Conservation (phyloP, 2,888 invertebrate genomes). For the Herminia tarsipennalis region DNA sequence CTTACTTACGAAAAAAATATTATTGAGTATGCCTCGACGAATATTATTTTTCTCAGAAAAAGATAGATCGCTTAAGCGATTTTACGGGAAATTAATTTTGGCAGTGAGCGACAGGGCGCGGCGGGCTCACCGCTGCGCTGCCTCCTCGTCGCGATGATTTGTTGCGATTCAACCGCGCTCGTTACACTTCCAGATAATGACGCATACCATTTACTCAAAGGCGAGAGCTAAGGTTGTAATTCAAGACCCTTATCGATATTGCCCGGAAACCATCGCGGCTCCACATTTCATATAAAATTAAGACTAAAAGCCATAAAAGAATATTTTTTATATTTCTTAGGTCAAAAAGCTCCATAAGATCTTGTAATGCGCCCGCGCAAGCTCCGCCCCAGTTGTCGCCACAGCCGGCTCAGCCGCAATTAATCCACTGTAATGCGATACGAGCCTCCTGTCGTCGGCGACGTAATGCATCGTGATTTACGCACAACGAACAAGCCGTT, state of each 20-base stretch:
- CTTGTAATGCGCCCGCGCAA: constrained; percentile 54
- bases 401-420: constrained; percentile 70
- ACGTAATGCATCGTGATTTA: constrained; percentile 85
- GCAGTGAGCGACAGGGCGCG: constrained; percentile 77
- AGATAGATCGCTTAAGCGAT: constrained; percentile 81
- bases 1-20: constrained; percentile 65
- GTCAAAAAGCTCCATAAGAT: constrained; percentile 30
- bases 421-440: constrained; percentile 83
- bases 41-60: constrained; percentile 80
- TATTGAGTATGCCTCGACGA: constrained; percentile 62
- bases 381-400: constrained; percentile 67
- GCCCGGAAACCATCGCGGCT: constrained; percentile 56
- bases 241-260: constrained; percentile 65
- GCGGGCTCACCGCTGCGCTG: constrained; percentile 44
- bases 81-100: constrained; percentile 83
- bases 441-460: constrained; percentile 78
- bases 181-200: constrained; percentile 76
- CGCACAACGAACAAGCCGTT: constrained; percentile 76
- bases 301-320: constrained; percentile 34
- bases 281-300: constrained; percentile 49
- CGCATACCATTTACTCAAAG: constrained; percentile 75
- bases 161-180: constrained; percentile 69
- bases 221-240: constrained; percentile 62
- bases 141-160: constrained; percentile 67
- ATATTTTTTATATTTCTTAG: constrained; percentile 18